Percentiles rank a stretch among this genome's conserved stretches.
Conservation (phyloP, 2,113 vertebrate genomes). For the Microtus richardsoni region DNA sequence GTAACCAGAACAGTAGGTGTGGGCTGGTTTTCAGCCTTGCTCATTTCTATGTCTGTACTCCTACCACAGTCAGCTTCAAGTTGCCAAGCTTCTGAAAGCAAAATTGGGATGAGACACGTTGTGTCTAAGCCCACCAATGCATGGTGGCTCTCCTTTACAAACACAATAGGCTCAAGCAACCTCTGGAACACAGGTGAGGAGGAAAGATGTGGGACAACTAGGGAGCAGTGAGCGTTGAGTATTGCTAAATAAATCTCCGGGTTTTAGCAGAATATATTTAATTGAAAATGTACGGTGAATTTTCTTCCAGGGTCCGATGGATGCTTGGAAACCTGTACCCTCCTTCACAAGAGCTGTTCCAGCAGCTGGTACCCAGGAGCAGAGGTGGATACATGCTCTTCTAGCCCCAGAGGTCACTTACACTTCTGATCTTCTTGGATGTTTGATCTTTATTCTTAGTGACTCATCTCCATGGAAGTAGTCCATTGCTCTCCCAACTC, state of each 20-base stretch:
- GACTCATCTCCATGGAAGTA: not conserved
- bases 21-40: not conserved
- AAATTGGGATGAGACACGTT: not conserved
- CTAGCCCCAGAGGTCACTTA: not conserved
- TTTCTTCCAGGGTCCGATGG: not conserved
- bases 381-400: not conserved
- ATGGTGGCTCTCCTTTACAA: not conserved
- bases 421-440: not conserved
- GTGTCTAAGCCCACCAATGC: too few species aligned
- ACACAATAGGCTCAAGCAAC: not conserved
- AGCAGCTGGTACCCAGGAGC: not conserved
- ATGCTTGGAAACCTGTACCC: not conserved
- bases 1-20: constrained; percentile 47
- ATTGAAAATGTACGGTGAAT: not conserved
- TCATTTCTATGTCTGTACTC: constrained; percentile 3
- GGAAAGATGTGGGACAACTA: not conserved
- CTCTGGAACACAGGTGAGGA: not conserved
- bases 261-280: not conserved
- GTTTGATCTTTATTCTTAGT: not conserved
- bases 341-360: not conserved
- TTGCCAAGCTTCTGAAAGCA: not conserved
- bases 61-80: not conserved
- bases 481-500: not conserved
- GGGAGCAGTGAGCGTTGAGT: not conserved
- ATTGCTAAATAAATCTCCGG: not conserved